phyloP scores from a whole-genome alignment of 2,888 invertebrate species.

The Dastarcus helophoroides region DNA sequence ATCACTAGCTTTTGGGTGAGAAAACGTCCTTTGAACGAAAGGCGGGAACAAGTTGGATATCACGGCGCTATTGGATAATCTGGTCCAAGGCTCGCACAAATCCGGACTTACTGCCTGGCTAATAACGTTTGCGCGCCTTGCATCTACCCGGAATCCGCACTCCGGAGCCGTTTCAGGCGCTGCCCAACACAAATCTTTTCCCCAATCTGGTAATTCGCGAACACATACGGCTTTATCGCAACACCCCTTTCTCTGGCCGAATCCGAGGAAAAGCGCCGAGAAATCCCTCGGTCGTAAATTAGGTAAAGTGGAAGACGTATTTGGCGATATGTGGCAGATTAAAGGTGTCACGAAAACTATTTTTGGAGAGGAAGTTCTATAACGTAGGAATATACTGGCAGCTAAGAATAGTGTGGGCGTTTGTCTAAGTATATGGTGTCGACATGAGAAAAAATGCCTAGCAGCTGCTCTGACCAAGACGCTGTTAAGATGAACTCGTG shows the following conservation, averaged over 20 bases:
- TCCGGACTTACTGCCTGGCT: conserved; percentile 34
- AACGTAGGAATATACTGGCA: conserved; percentile 3
- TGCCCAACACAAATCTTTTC: conserved; percentile 26
- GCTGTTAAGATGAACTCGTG: conserved; percentile 15
- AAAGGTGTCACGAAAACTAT: no score
- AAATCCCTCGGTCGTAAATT: no score
- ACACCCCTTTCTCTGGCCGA: no score
- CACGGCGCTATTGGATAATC: conserved; percentile 39
- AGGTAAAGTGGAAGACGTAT: no score
- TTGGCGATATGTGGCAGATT: no score
- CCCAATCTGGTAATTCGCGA: conserved; percentile 19
- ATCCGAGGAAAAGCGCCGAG: background rate
- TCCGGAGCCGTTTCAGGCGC: conserved; percentile 31
- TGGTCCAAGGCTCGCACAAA: conserved; percentile 33
- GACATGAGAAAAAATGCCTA: conserved; percentile 12
- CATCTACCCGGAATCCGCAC: conserved; percentile 25
- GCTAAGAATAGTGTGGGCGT: conserved; percentile 8
- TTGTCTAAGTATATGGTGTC: background rate
- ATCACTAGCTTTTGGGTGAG: no score
- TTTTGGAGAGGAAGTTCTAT: background rate
- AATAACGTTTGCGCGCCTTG: conserved; percentile 34
- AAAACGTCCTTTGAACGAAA: conserved; percentile 9
- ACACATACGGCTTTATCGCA: conserved; percentile 5
- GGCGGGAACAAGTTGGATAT: conserved; percentile 25
- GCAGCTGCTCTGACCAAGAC: conserved; percentile 18